These are phyloP conservation scores for Stenopsyche tienmushanensis DNA, from an alignment of 1,140 invertebrate species.

Conservation along the genomic window DNA sequence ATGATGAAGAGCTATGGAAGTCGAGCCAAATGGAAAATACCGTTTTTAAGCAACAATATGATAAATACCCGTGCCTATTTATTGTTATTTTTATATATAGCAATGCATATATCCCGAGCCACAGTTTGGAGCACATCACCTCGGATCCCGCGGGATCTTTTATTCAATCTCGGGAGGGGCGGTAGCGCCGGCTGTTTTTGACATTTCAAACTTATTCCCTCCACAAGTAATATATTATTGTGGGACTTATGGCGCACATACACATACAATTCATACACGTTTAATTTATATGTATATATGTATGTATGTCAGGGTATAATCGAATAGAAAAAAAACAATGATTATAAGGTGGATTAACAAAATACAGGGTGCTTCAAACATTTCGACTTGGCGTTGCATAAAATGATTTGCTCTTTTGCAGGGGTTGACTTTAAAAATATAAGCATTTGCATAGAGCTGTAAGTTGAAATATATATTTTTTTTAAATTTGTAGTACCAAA, in stretches of 20 bases:
- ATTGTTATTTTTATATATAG: background rate
- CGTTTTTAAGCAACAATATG: no score
- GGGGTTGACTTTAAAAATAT: no score
- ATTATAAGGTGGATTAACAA: conserved; percentile 25
- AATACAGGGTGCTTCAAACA: conserved; percentile 16
- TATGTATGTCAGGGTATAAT: background rate
- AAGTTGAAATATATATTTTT: no score
- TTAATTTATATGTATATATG: background rate
- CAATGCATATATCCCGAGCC: no score
- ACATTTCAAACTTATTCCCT: conserved; percentile 32
- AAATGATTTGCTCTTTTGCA: background rate
- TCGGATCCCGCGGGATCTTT: conserved; percentile 29
- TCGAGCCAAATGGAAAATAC: no score
- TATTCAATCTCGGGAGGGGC: conserved; percentile 30
- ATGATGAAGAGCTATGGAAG: no score
- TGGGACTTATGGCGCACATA: conserved; percentile 28
- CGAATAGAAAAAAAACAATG: conserved; percentile 19
- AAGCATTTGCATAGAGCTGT: no score
- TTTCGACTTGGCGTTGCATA: background rate
- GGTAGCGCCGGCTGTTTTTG: conserved; percentile 30
- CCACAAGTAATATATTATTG: conserved; percentile 33
- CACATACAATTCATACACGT: background rate
- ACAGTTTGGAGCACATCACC: background rate
- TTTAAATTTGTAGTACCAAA: no score
- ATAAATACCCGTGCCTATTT: no score